phyloP scores from a whole-genome alignment of 2,113 vertebrate species.

The Rallus limicola region DNA sequence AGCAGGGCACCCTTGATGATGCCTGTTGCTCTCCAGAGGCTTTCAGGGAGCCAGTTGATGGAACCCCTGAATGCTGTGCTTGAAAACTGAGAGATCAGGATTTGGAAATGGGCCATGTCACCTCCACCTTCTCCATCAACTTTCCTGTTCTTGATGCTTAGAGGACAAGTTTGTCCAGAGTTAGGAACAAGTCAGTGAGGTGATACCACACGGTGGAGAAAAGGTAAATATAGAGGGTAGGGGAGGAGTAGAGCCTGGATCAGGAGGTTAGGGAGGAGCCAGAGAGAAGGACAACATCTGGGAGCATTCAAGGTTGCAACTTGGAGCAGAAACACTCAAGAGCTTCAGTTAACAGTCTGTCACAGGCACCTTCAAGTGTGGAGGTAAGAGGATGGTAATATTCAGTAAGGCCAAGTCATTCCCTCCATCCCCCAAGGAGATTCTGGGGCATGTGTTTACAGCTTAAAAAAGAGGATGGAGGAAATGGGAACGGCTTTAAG shows the following conservation, averaged over 20 bases:
- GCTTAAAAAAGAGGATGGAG: constrained; percentile 1
- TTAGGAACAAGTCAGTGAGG: not conserved
- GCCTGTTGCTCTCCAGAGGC: not conserved
- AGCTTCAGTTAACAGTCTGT: not conserved
- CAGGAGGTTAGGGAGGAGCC: not conserved
- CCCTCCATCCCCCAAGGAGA: not conserved
- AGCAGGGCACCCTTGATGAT: not conserved
- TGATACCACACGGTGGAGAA: not conserved
- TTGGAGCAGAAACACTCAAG: not conserved
- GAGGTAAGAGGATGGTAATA: not conserved
- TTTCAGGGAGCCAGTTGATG: not conserved
- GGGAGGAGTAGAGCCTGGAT: not conserved
- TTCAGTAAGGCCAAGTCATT: not conserved
- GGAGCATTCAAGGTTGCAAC: not conserved
- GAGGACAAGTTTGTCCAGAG: not conserved
- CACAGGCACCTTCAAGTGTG: not conserved
- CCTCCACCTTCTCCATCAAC: not conserved
- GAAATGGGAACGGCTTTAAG: constrained; percentile 39
- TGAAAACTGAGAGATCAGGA: not conserved
- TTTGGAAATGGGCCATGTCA: not conserved
- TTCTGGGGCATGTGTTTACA: not conserved
- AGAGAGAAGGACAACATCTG: not conserved
- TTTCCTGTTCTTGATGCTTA: not conserved
- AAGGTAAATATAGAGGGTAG: not conserved
- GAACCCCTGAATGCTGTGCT: not conserved